A percentile compares a stretch with the other conserved stretches of the same genome.
Evolutionary conservation across 2,797 vertebrate genomes (phyloP).

Genomic region (Tamandua tetradactyla): DNA sequence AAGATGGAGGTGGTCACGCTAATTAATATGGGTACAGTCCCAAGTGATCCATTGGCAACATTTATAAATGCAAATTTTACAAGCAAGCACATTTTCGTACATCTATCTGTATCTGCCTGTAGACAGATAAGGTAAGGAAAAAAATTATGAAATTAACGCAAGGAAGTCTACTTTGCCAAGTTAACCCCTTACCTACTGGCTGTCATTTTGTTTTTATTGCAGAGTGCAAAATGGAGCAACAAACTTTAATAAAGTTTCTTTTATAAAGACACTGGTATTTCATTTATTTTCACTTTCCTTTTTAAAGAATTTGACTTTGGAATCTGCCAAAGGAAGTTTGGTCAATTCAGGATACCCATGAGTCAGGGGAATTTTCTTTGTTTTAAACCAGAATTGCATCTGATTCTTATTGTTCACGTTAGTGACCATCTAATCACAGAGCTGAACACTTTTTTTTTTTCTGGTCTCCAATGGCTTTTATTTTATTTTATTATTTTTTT

Average conservation of each 20-base stretch:
- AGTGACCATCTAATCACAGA: no score
- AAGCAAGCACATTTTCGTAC: slow-evolving; percentile 93
- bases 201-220: slow-evolving; percentile 87
- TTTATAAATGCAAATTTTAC: slow-evolving; percentile 96
- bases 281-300: no score
- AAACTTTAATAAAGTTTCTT: slow-evolving; percentile 78
- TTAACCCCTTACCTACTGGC: slow-evolving; percentile 85
- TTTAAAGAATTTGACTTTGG: no score
- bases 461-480: no score
- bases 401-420: no score
- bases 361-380: no score
- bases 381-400: no score
- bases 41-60: slow-evolving; percentile 91
- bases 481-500: no score
- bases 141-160: slow-evolving; percentile 86
- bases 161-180: slow-evolving; percentile 88
- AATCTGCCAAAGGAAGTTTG: no score
- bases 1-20: slow-evolving; percentile 91
- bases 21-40: slow-evolving; percentile 89
- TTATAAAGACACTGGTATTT: no score
- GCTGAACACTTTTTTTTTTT: no score
- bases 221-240: slow-evolving; percentile 84
- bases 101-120: slow-evolving; percentile 84
- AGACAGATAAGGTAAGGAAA: slow-evolving; percentile 85
- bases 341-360: no score